Conservation (phyloP, 2,888 invertebrate species). For the Dasypolia templi region DNA sequence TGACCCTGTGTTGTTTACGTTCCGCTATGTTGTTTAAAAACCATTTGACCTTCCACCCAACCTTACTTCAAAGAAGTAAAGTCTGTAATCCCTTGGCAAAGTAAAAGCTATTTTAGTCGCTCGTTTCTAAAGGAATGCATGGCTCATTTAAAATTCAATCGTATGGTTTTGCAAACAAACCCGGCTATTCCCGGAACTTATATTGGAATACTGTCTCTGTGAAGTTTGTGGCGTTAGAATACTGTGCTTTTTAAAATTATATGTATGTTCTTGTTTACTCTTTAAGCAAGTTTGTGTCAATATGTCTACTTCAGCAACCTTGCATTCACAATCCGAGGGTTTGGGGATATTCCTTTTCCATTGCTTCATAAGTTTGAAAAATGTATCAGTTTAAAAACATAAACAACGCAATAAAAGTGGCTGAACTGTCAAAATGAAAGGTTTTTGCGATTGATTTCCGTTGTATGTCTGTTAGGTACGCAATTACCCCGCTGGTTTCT, state of each 20-base stretch:
- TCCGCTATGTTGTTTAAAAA: not conserved
- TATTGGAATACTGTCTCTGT: conserved; percentile 58
- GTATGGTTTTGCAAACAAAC: conserved; percentile 60
- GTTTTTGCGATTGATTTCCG: not conserved
- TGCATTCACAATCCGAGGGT: not conserved
- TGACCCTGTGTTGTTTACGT: conserved; percentile 1
- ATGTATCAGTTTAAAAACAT: not conserved
- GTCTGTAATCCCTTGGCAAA: conserved; percentile 27
- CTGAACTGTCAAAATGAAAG: not conserved
- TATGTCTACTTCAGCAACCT: not conserved
- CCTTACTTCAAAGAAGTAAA: conserved; percentile 6
- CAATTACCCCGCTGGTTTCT: not conserved
- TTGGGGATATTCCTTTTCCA: not conserved
- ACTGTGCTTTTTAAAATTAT: conserved; percentile 24
- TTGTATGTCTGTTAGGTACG: not conserved
- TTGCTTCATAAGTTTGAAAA: not conserved
- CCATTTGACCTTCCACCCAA: not conserved
- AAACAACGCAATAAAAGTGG: not conserved
- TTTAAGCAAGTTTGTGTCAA: not conserved
- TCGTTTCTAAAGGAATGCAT: conserved; percentile 60
- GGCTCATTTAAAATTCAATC: conserved; percentile 71
- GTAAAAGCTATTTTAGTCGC: conserved; percentile 19
- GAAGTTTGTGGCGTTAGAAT: conserved; percentile 5
- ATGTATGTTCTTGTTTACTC: conserved; percentile 12
- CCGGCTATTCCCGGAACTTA: conserved; percentile 54